Evolutionary conservation across 1,140 invertebrate genomes (phyloP).

Genomic region (Oscheius sp.): DNA sequence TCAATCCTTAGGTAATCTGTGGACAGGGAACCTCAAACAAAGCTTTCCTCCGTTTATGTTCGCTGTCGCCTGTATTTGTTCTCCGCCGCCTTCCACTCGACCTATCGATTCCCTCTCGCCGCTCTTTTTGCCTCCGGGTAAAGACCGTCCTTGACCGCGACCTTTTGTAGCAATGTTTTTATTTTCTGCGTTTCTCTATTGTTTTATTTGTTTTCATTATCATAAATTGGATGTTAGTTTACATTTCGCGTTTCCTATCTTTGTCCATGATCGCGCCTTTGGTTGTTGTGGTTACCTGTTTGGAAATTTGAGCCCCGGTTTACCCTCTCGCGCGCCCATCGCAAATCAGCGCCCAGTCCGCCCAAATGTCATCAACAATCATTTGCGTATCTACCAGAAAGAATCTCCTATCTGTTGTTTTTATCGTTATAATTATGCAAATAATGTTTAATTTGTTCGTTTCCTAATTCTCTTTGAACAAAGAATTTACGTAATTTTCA

Average conservation of each 20-base stretch:
- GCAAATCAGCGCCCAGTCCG: not conserved
- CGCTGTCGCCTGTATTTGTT: constrained; percentile 13
- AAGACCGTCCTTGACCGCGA: not conserved
- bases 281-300: not conserved
- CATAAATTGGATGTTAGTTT: too few relatives aligned
- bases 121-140: constrained; percentile 9
- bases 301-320: not conserved
- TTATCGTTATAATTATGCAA: too few relatives aligned
- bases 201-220: too few relatives aligned
- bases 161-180: not conserved
- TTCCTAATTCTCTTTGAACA: too few relatives aligned
- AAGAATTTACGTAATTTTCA: too few relatives aligned
- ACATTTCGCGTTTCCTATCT: too few relatives aligned
- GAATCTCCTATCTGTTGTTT: too few relatives aligned
- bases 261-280: too few relatives aligned
- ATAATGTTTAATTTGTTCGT: too few relatives aligned
- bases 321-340: not conserved
- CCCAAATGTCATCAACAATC: not conserved
- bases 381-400: not conserved
- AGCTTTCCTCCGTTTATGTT: constrained; percentile 12
- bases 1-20: constrained; percentile 4
- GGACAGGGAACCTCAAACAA: constrained; percentile 1
- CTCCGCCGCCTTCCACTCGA: constrained; percentile 11
- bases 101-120: constrained; percentile 5
- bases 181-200: too few relatives aligned